Evolutionary conservation across 2,888 invertebrate species (phyloP).

Genomic region (Eremobia ochroleuca): DNA sequence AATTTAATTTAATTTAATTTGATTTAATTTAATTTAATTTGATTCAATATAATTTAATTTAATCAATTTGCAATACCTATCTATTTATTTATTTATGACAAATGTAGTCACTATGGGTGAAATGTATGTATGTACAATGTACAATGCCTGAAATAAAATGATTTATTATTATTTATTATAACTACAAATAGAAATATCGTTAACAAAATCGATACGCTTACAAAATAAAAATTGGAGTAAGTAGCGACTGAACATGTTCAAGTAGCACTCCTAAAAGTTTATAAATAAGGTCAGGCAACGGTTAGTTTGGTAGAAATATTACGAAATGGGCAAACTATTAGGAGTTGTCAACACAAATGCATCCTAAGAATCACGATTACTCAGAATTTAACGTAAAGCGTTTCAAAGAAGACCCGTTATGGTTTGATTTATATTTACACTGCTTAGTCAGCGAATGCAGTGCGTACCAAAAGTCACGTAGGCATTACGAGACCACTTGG

Average conservation of each 20-base stretch:
- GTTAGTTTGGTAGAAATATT: neutral
- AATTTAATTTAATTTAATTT: no score
- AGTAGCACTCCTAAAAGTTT: neutral
- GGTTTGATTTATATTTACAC: slow-evolving; percentile 35
- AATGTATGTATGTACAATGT: no score
- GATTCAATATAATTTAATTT: no score
- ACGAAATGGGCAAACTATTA: neutral
- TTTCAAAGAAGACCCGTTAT: slow-evolving; percentile 25
- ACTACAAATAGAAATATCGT: slow-evolving; percentile 1
- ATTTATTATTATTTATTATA: no score
- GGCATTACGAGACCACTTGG: slow-evolving; percentile 5
- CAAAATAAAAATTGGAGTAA: neutral
- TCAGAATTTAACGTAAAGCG: neutral
- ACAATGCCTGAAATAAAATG: no score
- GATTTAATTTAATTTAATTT: no score
- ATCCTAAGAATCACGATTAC: slow-evolving; percentile 6
- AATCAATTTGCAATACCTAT: no score
- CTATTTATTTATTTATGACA: no score
- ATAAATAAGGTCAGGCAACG: neutral
- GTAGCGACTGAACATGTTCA: neutral
- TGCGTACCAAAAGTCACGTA: slow-evolving; percentile 45
- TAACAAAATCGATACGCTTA: neutral
- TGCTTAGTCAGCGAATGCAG: slow-evolving; percentile 32
- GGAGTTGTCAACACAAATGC: neutral
- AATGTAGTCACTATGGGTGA: no score